These are phyloP conservation scores for Scyliorhinus canicula DNA, from an alignment of 2,797 vertebrate species.

Conservation along the genomic window DNA sequence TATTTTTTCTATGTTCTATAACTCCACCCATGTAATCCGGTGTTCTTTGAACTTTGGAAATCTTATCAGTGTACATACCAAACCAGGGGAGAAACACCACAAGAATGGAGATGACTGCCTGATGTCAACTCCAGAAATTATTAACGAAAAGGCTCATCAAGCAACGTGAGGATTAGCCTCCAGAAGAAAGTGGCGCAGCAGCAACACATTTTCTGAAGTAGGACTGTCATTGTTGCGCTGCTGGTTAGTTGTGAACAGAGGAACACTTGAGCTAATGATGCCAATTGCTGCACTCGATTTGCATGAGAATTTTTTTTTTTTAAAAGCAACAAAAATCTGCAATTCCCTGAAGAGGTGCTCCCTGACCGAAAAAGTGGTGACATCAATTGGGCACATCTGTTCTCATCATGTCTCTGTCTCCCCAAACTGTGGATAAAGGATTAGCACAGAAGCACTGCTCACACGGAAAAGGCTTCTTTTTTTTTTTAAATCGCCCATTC, in stretches of 20 bases:
- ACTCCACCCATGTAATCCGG: not conserved
- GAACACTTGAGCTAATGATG: not conserved
- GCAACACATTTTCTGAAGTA: not conserved
- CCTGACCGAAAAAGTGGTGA: not conserved
- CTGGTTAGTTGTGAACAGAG: not conserved
- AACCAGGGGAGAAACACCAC: not conserved
- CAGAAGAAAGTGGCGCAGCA: not conserved
- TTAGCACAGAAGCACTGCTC: not conserved
- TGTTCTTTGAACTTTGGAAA: not conserved
- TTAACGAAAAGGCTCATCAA: not conserved
- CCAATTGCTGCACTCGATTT: too few relatives aligned
- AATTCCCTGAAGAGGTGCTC: conserved; percentile 20
- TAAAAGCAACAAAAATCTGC: not conserved
- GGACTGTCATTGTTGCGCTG: not conserved
- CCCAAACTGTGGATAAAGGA: not conserved
- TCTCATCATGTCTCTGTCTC: not conserved
- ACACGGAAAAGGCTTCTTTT: not conserved
- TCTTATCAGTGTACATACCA: not conserved
- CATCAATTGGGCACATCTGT: conserved; percentile 31
- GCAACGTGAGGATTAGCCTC: not conserved
- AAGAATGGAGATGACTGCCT: not conserved
- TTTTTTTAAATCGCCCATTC: not conserved
- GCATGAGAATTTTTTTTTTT: not conserved
- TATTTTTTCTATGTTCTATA: too few relatives aligned
- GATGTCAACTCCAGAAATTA: too few relatives aligned